These are phyloP conservation scores for Tangara arthus DNA, from an alignment of 2,797 vertebrate genomes.

Conservation along the genomic window DNA sequence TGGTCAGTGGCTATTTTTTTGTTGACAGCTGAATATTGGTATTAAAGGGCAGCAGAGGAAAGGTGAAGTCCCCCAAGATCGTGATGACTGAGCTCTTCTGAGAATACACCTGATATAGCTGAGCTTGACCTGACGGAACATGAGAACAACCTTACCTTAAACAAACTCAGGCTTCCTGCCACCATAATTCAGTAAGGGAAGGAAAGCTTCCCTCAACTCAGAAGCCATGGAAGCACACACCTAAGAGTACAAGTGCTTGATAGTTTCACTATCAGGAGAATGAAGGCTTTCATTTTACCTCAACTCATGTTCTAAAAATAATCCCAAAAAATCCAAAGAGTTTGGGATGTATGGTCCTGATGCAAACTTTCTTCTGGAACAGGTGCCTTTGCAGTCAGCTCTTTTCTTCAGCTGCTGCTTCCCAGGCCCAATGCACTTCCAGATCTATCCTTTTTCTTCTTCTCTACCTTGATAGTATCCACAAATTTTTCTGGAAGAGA, in stretches of 20 bases:
- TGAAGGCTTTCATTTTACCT: neutral
- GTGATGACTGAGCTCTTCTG: neutral
- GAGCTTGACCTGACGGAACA: neutral
- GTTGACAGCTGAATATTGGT: neutral
- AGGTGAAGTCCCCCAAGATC: neutral
- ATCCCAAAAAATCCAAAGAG: neutral
- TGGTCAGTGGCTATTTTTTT: neutral
- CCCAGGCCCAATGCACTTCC: neutral
- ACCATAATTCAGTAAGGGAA: accelerated
- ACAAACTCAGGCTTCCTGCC: neutral
- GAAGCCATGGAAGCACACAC: neutral
- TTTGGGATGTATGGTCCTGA: neutral
- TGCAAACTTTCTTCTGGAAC: neutral
- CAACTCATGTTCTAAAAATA: neutral
- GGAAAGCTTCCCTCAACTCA: neutral
- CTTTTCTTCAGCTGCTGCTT: neutral
- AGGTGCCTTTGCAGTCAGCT: neutral
- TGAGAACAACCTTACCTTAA: neutral
- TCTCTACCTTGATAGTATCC: neutral
- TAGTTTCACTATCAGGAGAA: neutral
- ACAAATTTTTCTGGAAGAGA: neutral
- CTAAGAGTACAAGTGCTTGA: accelerated
- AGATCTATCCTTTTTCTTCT: neutral
- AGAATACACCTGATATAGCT: neutral
- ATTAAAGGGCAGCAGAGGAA: neutral